Evolutionary conservation across 2,113 vertebrate genomes (phyloP), one percentile per base, ranked within the genome.

Genomic region (Tyrannus savana): DNA sequence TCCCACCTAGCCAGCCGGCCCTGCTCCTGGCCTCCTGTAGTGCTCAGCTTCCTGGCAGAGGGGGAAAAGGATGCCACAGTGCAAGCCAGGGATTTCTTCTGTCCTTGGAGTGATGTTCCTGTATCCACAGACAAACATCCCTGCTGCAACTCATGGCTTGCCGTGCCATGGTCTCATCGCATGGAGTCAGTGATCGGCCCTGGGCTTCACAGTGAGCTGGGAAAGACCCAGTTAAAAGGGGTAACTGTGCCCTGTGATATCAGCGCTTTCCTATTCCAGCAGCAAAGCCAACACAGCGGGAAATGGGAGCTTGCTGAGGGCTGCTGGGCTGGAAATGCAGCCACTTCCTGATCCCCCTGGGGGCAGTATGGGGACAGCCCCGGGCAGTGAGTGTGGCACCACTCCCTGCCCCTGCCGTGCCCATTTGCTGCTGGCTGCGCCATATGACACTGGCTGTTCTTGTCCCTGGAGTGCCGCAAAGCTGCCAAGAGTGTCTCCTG

Each of bases 391-490:
- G 39, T 0, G 17, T 67, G 78, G 31, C 27, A 23, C 31, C 1
- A 7, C 49, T 63, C 37, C 37, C 30, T 77, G 59, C 37, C 59
- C 50, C 0, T 0, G n/a, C 37, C 15, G 4, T 8, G n/a, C 30
- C 41, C 6, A 3, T 39, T 31, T 31, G 50, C 28, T 81, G 59
- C 39, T 1, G 1, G 37, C 42, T 39, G 19, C 27, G 55, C n/a
- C 2, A 0, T 4, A 30, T 0, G 2, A 12, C 14, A 25, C 28
- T 0, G 5, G 7, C 27, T 12, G 3, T 52, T 50, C 79, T 7
- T 42, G 35, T 55, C 49, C 59, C 44, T 23, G n/a, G 6, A 25
- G 16, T 60, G 62, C 28, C 62, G 10, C 1, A 1, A 22, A 24
- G 46, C 28, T 9, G 0, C 18, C 72, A 24, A 47, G 9, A 39